Percentiles rank a stretch among this genome's conserved stretches.
phyloP scores from a whole-genome alignment of 2,888 invertebrate genomes.

The Drosophila merina region DNA sequence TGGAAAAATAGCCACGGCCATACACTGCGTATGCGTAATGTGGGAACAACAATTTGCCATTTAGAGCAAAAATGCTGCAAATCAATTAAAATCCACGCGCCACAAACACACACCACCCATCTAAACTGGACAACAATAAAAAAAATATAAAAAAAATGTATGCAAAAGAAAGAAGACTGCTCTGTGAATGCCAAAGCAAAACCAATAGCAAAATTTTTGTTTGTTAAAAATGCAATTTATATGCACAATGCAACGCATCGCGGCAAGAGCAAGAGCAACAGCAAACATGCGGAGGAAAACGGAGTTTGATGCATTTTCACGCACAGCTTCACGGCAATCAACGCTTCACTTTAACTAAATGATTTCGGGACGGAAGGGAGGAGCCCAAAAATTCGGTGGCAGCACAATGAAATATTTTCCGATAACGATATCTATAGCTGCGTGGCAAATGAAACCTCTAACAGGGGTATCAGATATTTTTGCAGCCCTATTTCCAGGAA shows the following conservation, averaged over 20 bases:
- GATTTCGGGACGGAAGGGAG: slow-evolving; percentile 13
- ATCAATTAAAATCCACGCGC: slow-evolving; percentile 68
- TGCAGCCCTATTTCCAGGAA: neutral
- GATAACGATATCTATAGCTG: slow-evolving; percentile 10
- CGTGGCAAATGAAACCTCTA: neutral
- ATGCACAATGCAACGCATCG: slow-evolving; percentile 59
- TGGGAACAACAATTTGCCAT: slow-evolving; percentile 43
- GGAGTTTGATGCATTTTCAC: slow-evolving; percentile 62
- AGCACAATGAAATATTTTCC: slow-evolving; percentile 16
- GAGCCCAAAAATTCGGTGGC: neutral
- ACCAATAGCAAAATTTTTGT: slow-evolving; percentile 51
- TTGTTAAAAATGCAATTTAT: slow-evolving; percentile 77
- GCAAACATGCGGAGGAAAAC: slow-evolving; percentile 48
- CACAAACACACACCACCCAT: slow-evolving; percentile 10
- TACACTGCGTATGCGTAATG: slow-evolving; percentile 54
- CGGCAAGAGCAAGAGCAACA: slow-evolving; percentile 50
- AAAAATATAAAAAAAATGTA: slow-evolving; percentile 4
- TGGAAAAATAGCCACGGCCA: slow-evolving; percentile 25
- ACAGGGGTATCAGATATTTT: neutral
- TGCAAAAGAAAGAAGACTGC: neutral
- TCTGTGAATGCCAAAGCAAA: slow-evolving; percentile 27
- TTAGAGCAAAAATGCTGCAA: slow-evolving; percentile 46
- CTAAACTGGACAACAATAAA: slow-evolving; percentile 18
- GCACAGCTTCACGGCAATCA: slow-evolving; percentile 72
- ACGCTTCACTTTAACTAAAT: slow-evolving; percentile 71